These are phyloP conservation scores for Cremastinae sp. DNA, from an alignment of 2,888 invertebrate genomes.

Conservation along the genomic window DNA sequence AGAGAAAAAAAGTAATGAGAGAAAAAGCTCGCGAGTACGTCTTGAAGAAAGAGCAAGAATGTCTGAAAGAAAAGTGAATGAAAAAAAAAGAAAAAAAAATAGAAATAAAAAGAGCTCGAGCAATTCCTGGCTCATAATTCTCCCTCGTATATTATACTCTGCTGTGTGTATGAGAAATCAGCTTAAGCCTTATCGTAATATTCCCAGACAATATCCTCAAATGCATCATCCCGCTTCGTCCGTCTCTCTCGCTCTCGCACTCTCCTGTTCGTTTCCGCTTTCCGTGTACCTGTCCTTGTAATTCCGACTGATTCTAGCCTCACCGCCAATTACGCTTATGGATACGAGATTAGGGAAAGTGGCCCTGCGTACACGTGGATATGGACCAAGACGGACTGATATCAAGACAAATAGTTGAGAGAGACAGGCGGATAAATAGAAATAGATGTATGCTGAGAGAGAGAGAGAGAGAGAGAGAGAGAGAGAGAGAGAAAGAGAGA, in stretches of 20 bases:
- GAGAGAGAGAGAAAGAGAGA: not conserved
- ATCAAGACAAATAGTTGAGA: too few relatives aligned
- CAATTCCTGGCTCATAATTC: conserved; percentile 48
- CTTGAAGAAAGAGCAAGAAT: conserved; percentile 1
- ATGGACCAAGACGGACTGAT: not conserved
- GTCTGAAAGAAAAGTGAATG: not conserved
- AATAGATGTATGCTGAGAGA: not conserved
- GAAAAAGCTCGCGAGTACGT: conserved; percentile 37
- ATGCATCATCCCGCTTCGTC: conserved; percentile 29
- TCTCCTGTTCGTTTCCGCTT: conserved; percentile 18
- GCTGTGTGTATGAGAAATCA: not conserved
- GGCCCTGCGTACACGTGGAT: conserved; percentile 3
- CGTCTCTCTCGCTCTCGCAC: not conserved
- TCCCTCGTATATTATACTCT: too few relatives aligned
- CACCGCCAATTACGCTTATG: conserved; percentile 44
- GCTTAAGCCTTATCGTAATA: conserved; percentile 43
- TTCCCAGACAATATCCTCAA: conserved; percentile 34
- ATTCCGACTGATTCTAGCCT: conserved; percentile 51
- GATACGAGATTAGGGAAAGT: conserved; percentile 44
- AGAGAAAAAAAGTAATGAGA: not conserved
- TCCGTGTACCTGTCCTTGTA: conserved; percentile 32
- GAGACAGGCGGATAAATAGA: too few relatives aligned
- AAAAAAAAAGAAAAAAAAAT: not conserved
- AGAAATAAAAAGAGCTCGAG: not conserved
- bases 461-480: not conserved